Base-by-base conservation (phyloP, 2,113 vertebrate species). In the Mesitornis unicolor region DNA sequence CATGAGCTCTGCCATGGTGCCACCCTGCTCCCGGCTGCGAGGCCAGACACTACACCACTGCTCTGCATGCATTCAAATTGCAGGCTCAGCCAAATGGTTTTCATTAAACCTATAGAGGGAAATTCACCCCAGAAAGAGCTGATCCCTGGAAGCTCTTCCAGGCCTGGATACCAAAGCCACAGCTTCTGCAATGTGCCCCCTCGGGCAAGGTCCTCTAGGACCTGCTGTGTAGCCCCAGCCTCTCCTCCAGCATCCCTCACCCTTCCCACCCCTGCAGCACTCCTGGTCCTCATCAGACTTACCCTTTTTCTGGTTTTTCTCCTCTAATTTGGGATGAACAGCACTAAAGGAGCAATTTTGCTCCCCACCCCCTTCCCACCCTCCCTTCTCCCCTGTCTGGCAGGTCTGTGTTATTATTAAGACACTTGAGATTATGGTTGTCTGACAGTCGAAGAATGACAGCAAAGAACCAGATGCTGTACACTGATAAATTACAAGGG, bases 361-460 rank as follows among this genome's bases (percentile, higher is more conserved):
- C 76, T 90, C 42, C 26, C 90, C 65, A 68, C 43, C 38, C 77
- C 51, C 74, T 74, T 64, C 51, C 56, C 63, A 35, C 54, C 57
- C 61, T 84, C 74, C 80, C 60, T 61, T 85, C 90, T 92, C 78
- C 92, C 50, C 85, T 85, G 95, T 89, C 95, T 98, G 95, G 94
- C 95, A 97, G 96, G 92, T 96, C 95, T 94, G 95, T 94, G 89
- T 95, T 96, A 90, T 97, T 98, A 97, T 97, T 97, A 97, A 98
- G 87, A 94, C 92, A 93, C 97, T 95, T 94, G 97, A 97, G 96
- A 97, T 97, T 96, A 96, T 90, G 90, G 88, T 68, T 92, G 95
- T 97, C 97, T 97, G 96, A 92, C 95, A 97, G 95, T 94, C 14
- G 17, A 93, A 95, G 91, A 95, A 92, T 93, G 96, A 92, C 97